A percentile compares a stretch with the other conserved stretches of the same genome.
Evolutionary conservation across 2,113 vertebrate species (phyloP).

Genomic region (Silurus glanis): DNA sequence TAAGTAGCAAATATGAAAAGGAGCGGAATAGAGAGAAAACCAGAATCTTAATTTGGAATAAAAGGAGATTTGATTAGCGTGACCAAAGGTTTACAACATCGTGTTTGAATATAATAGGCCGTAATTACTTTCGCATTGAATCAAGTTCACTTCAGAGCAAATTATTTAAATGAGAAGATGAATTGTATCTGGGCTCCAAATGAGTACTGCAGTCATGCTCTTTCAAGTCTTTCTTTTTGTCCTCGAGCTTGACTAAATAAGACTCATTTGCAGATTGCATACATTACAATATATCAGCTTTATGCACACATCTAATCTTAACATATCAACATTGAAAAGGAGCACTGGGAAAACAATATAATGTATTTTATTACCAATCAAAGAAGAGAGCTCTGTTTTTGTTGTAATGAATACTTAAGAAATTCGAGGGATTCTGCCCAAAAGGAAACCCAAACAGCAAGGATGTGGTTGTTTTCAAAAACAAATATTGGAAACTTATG

Average conservation of each 20-base stretch:
- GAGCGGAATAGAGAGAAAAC: slow-evolving; percentile 64
- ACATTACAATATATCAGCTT: slow-evolving; percentile 49
- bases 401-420: slow-evolving; percentile 26
- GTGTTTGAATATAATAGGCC: slow-evolving; percentile 75
- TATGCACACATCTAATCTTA: slow-evolving; percentile 41
- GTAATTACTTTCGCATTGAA: slow-evolving; percentile 72
- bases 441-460: not conserved
- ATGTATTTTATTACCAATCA: slow-evolving; percentile 39
- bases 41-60: slow-evolving; percentile 68
- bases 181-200: slow-evolving; percentile 67
- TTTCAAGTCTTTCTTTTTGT: slow-evolving; percentile 57
- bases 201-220: slow-evolving; percentile 54
- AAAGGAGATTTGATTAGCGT: slow-evolving; percentile 73
- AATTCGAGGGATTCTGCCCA: not conserved
- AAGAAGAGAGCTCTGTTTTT: slow-evolving; percentile 28
- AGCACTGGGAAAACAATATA: slow-evolving; percentile 33
- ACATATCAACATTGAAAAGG: slow-evolving; percentile 40
- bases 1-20: slow-evolving; percentile 73
- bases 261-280: slow-evolving; percentile 53
- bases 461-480: slow-evolving; percentile 15
- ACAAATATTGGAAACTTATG: not conserved
- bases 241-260: slow-evolving; percentile 54
- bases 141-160: slow-evolving; percentile 68
- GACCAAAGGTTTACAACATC: slow-evolving; percentile 74
- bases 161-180: slow-evolving; percentile 69